phyloP scores from a whole-genome alignment of 2,113 vertebrate species.

The Stomatorhinus ivindoensis region DNA sequence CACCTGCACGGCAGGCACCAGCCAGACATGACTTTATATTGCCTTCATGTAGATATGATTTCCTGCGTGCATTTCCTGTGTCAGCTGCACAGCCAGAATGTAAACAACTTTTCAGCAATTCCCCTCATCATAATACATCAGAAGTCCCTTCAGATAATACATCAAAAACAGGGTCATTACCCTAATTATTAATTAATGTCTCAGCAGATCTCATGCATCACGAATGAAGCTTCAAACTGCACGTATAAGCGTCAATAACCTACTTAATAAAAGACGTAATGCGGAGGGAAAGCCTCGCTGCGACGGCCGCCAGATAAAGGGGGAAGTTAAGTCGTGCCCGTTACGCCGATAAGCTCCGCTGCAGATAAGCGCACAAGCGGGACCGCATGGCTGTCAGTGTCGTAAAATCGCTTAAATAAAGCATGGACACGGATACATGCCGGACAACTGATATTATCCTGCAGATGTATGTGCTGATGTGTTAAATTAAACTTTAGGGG shows the following conservation, averaged over 20 bases:
- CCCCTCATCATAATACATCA: constrained; percentile 25
- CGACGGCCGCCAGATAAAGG: neutral
- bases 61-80: neutral
- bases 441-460: neutral
- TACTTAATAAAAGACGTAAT: neutral
- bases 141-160: constrained; percentile 46
- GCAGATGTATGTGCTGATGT: neutral
- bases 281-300: neutral
- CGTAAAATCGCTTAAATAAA: neutral
- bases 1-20: neutral
- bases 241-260: neutral
- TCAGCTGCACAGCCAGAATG: neutral
- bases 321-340: constrained; percentile 9
- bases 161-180: neutral
- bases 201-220: neutral
- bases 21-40: neutral
- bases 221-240: neutral
- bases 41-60: neutral
- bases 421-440: neutral
- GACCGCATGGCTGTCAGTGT: neutral
- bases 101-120: neutral
- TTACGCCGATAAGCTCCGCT: neutral
- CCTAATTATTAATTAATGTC: constrained; percentile 1
- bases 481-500: neutral
- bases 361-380: neutral